phyloP scores from a whole-genome alignment of 2,113 vertebrate species.

The Micronycteris hirsuta region DNA sequence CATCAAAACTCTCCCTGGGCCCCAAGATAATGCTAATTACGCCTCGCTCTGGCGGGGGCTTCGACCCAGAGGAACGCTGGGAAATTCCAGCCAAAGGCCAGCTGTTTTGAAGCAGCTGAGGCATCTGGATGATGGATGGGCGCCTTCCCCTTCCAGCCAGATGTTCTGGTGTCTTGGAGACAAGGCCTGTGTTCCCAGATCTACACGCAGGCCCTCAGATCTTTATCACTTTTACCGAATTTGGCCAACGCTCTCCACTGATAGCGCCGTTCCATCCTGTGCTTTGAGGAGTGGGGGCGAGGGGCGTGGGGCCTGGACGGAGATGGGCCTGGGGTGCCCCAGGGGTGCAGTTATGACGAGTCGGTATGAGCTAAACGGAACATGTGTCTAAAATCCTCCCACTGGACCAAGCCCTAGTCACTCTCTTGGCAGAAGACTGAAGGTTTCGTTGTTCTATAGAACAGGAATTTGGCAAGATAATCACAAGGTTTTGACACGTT shows the following conservation, averaged over 20 bases:
- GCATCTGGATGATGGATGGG: background rate
- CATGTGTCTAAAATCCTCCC: constrained; percentile 34
- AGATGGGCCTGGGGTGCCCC: rapidly evolving
- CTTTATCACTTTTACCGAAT: rapidly evolving
- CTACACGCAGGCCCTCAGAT: background rate
- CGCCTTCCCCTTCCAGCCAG: background rate
- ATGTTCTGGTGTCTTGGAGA: constrained; percentile 24
- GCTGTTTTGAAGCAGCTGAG: background rate
- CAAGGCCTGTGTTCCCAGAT: background rate
- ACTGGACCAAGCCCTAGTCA: constrained; percentile 26
- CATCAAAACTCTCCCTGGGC: background rate
- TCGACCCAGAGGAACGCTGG: constrained; percentile 21
- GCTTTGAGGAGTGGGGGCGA: rapidly evolving
- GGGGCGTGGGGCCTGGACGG: rapidly evolving
- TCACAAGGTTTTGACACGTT: constrained; percentile 53
- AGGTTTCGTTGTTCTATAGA: constrained; percentile 60
- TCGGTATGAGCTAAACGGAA: background rate
- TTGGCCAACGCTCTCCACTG: rapidly evolving
- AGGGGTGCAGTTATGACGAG: background rate
- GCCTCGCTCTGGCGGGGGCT: background rate
- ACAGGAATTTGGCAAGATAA: constrained; percentile 58
- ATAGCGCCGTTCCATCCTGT: rapidly evolving
- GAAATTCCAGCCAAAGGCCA: constrained; percentile 26
- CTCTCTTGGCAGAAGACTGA: constrained; percentile 65
- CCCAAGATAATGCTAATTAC: constrained; percentile 5